Evolutionary conservation across 2,113 vertebrate genomes (phyloP).

Genomic region (Gallinago undulata): DNA sequence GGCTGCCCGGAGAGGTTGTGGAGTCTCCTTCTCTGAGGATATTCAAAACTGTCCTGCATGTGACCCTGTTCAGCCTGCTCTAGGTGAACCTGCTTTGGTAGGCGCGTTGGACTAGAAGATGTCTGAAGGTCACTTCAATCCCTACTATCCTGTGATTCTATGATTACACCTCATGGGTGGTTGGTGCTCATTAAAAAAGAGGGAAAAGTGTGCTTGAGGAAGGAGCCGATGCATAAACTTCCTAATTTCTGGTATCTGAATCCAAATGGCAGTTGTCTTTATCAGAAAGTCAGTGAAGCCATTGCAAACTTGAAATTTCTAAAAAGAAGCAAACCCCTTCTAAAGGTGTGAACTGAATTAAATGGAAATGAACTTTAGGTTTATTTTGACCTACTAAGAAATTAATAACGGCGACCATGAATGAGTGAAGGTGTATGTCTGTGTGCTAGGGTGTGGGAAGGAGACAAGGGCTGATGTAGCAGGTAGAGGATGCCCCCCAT

Average conservation of each 20-base stretch:
- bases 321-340: background rate
- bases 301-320: background rate
- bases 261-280: background rate
- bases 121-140: background rate
- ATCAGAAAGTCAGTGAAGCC: background rate
- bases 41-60: background rate
- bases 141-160: background rate
- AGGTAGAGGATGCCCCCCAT: background rate
- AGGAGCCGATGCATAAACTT: background rate
- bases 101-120: background rate
- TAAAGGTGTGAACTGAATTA: background rate
- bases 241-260: background rate
- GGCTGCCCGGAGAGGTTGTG: background rate
- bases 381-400: background rate
- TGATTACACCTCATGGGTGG: background rate
- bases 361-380: background rate
- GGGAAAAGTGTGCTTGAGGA: background rate
- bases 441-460: background rate
- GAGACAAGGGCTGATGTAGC: background rate
- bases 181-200: background rate
- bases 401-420: rapidly evolving
- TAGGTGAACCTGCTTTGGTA: background rate
- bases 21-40: background rate
- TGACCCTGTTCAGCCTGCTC: background rate
- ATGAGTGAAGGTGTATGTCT: rapidly evolving